These are phyloP conservation scores for Spondyliosoma cantharus DNA, from an alignment of 2,797 vertebrate species.

Conservation along the genomic window DNA sequence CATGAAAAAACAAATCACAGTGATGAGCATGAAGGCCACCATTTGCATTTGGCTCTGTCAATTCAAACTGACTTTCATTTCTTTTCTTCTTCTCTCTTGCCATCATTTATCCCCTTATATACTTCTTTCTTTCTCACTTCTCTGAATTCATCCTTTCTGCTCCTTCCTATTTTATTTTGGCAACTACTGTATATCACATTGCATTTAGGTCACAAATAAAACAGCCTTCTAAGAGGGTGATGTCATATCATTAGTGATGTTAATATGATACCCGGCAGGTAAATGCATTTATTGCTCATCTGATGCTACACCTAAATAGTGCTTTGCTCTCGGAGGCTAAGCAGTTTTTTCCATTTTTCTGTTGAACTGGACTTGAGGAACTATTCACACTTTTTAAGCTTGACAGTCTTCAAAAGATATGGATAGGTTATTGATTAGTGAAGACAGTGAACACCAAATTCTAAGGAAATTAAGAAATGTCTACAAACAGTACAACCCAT, in stretches of 20 bases:
- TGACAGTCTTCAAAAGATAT: not conserved
- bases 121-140: constrained; percentile 31
- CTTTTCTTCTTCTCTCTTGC: constrained; percentile 48
- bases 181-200: constrained; percentile 51
- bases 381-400: not conserved
- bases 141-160: constrained; percentile 5
- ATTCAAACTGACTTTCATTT: constrained; percentile 64
- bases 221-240: constrained; percentile 14
- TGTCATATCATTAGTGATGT: not conserved
- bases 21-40: constrained; percentile 82
- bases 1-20: constrained; percentile 84
- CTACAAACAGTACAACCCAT: not conserved
- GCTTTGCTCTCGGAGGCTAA: not conserved
- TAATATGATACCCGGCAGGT: not conserved
- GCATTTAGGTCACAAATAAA: constrained; percentile 48
- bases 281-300: not conserved
- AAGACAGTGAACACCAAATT: not conserved
- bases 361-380: not conserved
- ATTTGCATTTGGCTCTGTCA: constrained; percentile 80
- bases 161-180: constrained; percentile 10
- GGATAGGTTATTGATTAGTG: not conserved
- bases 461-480: not conserved
- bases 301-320: not conserved
- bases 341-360: not conserved
- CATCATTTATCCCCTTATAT: constrained; percentile 51